Base-by-base conservation (phyloP, 2,113 vertebrate genomes). In the Lagopus muta region DNA sequence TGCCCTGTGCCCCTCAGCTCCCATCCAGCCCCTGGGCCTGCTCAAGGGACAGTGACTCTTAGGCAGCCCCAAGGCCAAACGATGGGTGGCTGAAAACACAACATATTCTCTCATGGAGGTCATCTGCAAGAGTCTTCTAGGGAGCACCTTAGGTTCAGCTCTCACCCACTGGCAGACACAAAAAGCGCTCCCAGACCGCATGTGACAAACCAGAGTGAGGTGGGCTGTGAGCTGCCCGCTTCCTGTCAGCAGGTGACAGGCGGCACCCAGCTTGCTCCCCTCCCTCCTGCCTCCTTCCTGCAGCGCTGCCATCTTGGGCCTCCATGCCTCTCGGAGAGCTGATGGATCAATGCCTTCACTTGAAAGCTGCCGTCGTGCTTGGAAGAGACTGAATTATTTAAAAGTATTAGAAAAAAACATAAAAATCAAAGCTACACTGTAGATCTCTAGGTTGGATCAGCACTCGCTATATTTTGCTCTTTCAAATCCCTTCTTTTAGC, bases 251-350 rank as follows among this genome's bases (percentile, higher is more conserved):
- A 69, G 86, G 43, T 61, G 71, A 72, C 66, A 64, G 58, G 65
- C 13, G 75, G 60, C 40, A 58, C 30, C 73, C 1, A 2, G 15
- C 74, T 75, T 40, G 27, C 66, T 62, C 66, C 32, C 69, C 64
- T 62, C 15, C 3, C 8, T 34, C 43, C 0, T 0, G 20, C 17
- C 58, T 57, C 47, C 65, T 57, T 86, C 71, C 72, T 0, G 0
- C 81, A 52, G 47, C 78, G 72, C 47, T 67, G 76, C 47, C 58
- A 42, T 88, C 50, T 47, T 45, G n/a, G 86, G 76, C 65, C 66
- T 78, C 60, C 52, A 11, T 0, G 13, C 32, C 75, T 88, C 89
- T 67, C 40, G 57, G 91, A 91, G 57, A 42, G 19, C 32, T 34
- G 36, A 21, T 4, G 2, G 34, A 90, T 92, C 93, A 90, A 66